Conservation (phyloP, 2,888 invertebrate genomes). For the Priocnemis perturbator region DNA sequence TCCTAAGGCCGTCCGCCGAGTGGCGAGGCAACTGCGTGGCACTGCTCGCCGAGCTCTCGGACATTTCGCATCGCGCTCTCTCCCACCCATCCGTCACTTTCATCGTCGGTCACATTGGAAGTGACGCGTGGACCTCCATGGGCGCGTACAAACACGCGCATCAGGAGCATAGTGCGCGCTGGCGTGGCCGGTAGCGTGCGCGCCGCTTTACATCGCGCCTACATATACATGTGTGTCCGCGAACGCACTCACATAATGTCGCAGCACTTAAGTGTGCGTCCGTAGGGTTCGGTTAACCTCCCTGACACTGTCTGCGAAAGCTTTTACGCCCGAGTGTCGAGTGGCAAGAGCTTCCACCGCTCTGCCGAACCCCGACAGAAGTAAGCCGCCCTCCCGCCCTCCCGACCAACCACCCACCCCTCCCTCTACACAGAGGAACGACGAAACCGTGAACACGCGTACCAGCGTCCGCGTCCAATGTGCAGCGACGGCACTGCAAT, state of each 20-base stretch:
- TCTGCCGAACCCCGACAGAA: slow-evolving; percentile 30
- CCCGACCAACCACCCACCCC: not conserved
- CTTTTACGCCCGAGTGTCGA: slow-evolving; percentile 48
- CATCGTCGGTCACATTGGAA: slow-evolving; percentile 19
- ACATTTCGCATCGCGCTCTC: too few relatives aligned
- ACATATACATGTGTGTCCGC: not conserved
- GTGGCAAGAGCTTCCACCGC: slow-evolving; percentile 39
- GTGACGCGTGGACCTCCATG: slow-evolving; percentile 11
- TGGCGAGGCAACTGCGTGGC: too few relatives aligned
- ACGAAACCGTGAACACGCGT: slow-evolving; percentile 8
- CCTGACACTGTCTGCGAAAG: slow-evolving; percentile 55
- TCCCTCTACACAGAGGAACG: not conserved
- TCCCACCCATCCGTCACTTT: not conserved
- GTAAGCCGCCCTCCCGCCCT: slow-evolving; percentile 24
- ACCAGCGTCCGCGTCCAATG: not conserved
- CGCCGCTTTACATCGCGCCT: slow-evolving; percentile 1
- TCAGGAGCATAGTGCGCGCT: too few relatives aligned
- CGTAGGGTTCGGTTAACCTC: slow-evolving; percentile 51
- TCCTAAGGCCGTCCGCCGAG: too few relatives aligned
- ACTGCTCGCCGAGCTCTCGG: too few relatives aligned
- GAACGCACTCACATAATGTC: slow-evolving; percentile 18
- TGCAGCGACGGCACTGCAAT: too few relatives aligned
- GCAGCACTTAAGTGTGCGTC: slow-evolving; percentile 41
- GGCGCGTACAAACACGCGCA: not conserved
- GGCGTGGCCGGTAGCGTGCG: too few relatives aligned